Base-by-base conservation (phyloP, 2,113 vertebrate species). In the Camelus bactrianus region DNA sequence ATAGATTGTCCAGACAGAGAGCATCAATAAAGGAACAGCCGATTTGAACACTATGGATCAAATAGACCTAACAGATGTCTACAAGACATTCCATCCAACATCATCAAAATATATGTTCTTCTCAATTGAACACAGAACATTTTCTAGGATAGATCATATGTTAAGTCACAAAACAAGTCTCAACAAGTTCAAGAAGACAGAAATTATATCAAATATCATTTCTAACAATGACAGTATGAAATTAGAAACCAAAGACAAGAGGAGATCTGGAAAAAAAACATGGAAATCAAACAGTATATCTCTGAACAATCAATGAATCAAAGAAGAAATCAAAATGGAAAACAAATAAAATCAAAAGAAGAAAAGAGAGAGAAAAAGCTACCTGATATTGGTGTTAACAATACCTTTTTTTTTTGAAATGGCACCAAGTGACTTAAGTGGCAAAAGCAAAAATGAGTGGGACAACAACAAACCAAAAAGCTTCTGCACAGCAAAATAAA, bases 241-340 rank as follows among this genome's bases (percentile, higher is more conserved):
- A 35, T 19, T 58, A 79, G 50, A 93, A 86, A 64, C 79, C 32
- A 79, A 46, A 60, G 79, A 77, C 7, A 69, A 58, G 20, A 70
- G 26, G 28, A 79, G 69, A 86, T 15, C 20, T 46, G 28, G n/a
- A 72, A 79, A 87, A 91, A 28, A 64, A 35, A 52, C 20, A 69
- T 79, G 42, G 54, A 86, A 91, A 72, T 54, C 67, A n/a, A 95
- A 84, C 52, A 79, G 62, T 35, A 75, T 56, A 56, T 4, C 42
- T 54, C n/a, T 54, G 3, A 95, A 77, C 12, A 86, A 70, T 10
- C 28, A 42, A 16, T 46, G 28, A 12, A 72, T 85, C 62, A 64
- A 84, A 86, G 64, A 91, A 91, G 14, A 84, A 77, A 91, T 70
- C 50, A 91, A 79, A 91, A 52, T 5, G 46, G 54, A 80, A 79